A percentile compares a stretch with the other conserved stretches of the same genome.
Evolutionary conservation across 1,140 invertebrate species (phyloP).

Genomic region (Druon quercuslanigerum): DNA sequence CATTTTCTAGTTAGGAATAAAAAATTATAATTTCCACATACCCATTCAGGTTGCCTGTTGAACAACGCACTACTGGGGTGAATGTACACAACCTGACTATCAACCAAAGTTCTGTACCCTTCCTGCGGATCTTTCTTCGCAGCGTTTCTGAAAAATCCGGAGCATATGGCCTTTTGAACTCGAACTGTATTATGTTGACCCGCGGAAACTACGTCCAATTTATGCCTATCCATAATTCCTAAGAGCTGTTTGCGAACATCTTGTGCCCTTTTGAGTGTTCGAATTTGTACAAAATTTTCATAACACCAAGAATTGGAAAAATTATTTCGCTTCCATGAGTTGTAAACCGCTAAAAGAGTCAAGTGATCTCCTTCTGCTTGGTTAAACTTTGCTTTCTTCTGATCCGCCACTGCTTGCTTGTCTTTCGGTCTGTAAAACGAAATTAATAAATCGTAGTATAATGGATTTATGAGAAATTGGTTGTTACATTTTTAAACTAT

Average conservation of each 20-base stretch:
- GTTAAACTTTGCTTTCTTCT: slow-evolving; percentile 99
- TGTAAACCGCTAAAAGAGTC: slow-evolving; percentile 98
- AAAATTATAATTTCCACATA: slow-evolving; percentile 68
- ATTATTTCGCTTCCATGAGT: slow-evolving; percentile 99
- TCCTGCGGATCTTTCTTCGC: slow-evolving; percentile 99
- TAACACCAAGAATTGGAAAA: slow-evolving; percentile 99
- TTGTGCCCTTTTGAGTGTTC: slow-evolving; percentile 97
- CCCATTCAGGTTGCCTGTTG: slow-evolving; percentile 98
- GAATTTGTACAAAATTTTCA: slow-evolving; percentile 99
- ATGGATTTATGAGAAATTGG: too few species aligned
- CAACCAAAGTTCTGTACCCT: slow-evolving; percentile 97
- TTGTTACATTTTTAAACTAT: too few species aligned
- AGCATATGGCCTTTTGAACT: slow-evolving; percentile 98
- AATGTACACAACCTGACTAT: slow-evolving; percentile 99
- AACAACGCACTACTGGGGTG: slow-evolving; percentile 99
- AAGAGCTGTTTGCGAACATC: slow-evolving; percentile 98
- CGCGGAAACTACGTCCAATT: slow-evolving; percentile 97
- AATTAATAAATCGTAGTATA: slow-evolving; percentile 33
- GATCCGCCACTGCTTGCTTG: slow-evolving; percentile 98
- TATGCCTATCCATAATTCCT: slow-evolving; percentile 98
- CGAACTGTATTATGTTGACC: slow-evolving; percentile 93
- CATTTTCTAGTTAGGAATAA: too few species aligned
- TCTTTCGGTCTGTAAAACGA: slow-evolving; percentile 85
- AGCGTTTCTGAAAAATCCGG: slow-evolving; percentile 99
- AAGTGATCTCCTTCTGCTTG: slow-evolving; percentile 99